Base-by-base conservation (phyloP, 1,140 invertebrate species). In the Metopolophium dirhodum region DNA sequence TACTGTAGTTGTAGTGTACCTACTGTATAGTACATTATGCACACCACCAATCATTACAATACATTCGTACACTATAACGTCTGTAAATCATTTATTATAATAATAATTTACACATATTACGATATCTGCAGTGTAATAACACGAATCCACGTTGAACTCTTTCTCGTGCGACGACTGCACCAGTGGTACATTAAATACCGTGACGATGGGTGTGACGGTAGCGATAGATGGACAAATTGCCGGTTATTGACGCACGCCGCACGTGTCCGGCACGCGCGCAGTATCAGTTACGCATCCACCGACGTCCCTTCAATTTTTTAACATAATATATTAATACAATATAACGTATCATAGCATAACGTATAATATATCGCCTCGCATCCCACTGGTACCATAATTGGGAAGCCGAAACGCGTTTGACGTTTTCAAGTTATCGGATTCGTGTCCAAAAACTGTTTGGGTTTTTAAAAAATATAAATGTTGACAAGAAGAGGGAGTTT, bases 151-250 rank as follows among this genome's bases (percentile, higher is more conserved):
- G 20, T 23, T 35, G 87, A 89, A 89, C 51, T 89, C 88, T 54
- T 89, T 89, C 49, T 51, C 47, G 49, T 37, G 35, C 86, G 20
- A 68, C 61, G 61, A 68, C 9, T 77, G n/a, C n/a, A n/a, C 30
- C 30, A n/a, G n/a, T 6, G 87, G 23, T 54, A 54, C 37, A 54
- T 54, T 7, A 51, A 51, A 54, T 89, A 57, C 49, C 88, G 88
- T 57, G 23, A 90, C 89, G 37, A 18, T 41, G 26, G 14, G 14
- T 51, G 49, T 89, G 35, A 11, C 89, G 54, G 54, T 6, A 45
- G 45, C 88, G 30, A 77, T 77, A 45, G 90, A 91, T 35, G 54
- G 91, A 93, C 91, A 93, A 93, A 93, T 93, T 41, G 49, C 91
- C 57, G 82, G 47, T 57, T 77, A 77, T 77, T 77, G 61, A 77